phyloP scores from a whole-genome alignment of 2,113 vertebrate genomes.

The Eulemur macaco region DNA sequence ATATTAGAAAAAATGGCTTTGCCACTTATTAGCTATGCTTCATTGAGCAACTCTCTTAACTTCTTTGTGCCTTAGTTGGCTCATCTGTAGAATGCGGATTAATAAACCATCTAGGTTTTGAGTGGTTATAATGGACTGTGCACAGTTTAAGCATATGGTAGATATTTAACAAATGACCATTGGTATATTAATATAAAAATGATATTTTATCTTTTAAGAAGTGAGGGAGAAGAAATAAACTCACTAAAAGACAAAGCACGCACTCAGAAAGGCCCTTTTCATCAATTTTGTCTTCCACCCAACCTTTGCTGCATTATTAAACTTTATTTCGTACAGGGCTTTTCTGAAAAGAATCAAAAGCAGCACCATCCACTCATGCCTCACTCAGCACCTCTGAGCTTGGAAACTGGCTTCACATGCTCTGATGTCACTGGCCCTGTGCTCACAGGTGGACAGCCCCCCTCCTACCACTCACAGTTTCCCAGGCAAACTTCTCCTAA shows the following conservation, averaged over 20 bases:
- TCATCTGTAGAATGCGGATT: neutral
- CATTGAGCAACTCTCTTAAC: neutral
- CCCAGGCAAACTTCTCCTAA: neutral
- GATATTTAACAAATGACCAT: neutral
- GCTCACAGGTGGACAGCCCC: neutral
- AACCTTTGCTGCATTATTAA: neutral
- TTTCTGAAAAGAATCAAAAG: conserved; percentile 17
- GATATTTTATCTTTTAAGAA: neutral
- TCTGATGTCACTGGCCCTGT: neutral
- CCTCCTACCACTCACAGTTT: neutral
- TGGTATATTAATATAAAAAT: neutral
- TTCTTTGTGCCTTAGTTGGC: neutral
- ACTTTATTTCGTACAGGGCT: neutral
- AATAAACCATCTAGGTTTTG: neutral
- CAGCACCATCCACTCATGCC: neutral
- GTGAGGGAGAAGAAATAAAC: neutral
- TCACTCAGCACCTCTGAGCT: neutral
- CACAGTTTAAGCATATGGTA: neutral
- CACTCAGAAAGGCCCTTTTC: neutral
- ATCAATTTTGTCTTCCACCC: neutral
- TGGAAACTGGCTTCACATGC: neutral
- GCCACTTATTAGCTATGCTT: neutral
- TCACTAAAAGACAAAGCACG: neutral
- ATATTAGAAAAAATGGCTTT: neutral
- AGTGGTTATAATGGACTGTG: neutral